Evolutionary conservation across 2,888 invertebrate species (phyloP).

Genomic region (Brenthis hecate): DNA sequence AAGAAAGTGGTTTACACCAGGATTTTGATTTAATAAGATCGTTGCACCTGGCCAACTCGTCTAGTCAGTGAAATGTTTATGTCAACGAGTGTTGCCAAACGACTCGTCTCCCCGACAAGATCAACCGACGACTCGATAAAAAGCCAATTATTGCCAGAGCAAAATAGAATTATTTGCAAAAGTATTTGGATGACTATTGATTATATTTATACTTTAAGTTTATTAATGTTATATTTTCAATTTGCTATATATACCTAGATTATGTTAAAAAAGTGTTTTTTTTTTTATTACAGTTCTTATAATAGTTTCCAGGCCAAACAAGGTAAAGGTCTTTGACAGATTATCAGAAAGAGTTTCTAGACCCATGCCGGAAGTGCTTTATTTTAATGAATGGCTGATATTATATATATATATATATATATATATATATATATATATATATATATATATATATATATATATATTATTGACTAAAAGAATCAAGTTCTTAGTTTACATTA

Average conservation of each 20-base stretch:
- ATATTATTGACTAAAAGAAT: slow-evolving; percentile 1
- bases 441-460: no score
- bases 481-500: slow-evolving; percentile 7
- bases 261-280: no score
- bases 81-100: slow-evolving; percentile 47
- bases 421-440: no score
- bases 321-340: no score
- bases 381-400: no score
- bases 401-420: no score
- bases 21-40: slow-evolving; percentile 40
- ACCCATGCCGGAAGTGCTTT: no score
- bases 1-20: not conserved
- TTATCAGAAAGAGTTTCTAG: no score
- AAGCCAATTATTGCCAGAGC: slow-evolving; percentile 15
- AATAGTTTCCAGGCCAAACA: no score
- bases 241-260: no score
- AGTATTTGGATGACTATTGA: not conserved
- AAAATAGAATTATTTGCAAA: not conserved
- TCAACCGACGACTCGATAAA: slow-evolving; percentile 21
- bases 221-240: not conserved
- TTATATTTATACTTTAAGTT: not conserved
- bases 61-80: slow-evolving; percentile 45
- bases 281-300: no score
- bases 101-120: slow-evolving; percentile 32
- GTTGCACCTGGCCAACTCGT: slow-evolving; percentile 41